Evolutionary conservation across 2,888 invertebrate genomes (phyloP).

Genomic region (Oasisia sp.): DNA sequence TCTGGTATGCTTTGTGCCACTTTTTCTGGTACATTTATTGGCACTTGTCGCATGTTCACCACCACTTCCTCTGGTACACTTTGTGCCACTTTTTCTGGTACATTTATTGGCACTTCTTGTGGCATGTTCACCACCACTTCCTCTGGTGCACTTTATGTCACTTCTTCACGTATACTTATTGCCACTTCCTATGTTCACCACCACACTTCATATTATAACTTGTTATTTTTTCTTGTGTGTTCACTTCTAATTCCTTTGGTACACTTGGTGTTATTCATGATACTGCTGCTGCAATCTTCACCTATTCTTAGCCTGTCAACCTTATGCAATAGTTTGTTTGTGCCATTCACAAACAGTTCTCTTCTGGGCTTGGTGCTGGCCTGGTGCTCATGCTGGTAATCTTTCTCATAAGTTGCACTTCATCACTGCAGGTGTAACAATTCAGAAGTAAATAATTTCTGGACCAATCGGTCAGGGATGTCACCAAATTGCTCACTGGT

Average conservation of each 20-base stretch:
- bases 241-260: not conserved
- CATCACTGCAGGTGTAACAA: not conserved
- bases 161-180: not conserved
- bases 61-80: no score
- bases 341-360: not conserved
- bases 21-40: no score
- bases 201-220: no score
- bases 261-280: not conserved
- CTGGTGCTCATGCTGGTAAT: not conserved
- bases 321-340: not conserved
- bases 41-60: no score
- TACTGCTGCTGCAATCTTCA: not conserved
- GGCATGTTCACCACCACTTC: not conserved
- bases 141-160: not conserved
- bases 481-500: not conserved
- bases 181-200: not conserved
- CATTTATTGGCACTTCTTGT: no score
- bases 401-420: slow-evolving; percentile 17
- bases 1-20: no score
- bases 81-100: no score
- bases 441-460: not conserved
- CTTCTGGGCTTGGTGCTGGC: not conserved
- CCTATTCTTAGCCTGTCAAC: not conserved
- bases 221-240: no score
- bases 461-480: not conserved